These are phyloP conservation scores for Etheostoma cragini DNA, from an alignment of 2,113 vertebrate genomes.

Conservation along the genomic window DNA sequence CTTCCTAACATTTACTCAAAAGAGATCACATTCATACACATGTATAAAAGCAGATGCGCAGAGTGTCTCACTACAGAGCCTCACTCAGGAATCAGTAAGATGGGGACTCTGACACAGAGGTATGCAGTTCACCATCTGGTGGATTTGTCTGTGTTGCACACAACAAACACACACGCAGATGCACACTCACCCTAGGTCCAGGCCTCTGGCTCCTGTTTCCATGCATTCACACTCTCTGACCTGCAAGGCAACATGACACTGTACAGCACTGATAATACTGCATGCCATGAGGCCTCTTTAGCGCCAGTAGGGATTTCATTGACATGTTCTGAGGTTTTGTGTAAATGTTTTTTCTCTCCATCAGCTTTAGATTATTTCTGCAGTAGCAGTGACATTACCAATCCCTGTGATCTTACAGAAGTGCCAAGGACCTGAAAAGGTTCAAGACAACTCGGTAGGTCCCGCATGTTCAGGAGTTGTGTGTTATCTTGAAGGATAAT, in stretches of 20 bases:
- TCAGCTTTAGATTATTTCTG: no score
- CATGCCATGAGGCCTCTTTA: not conserved
- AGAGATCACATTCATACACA: not conserved
- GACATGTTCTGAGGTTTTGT: not conserved
- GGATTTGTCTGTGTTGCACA: slow-evolving; percentile 45
- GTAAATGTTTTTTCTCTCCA: not conserved
- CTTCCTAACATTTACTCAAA: not conserved
- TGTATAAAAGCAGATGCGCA: not conserved
- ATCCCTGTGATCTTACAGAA: not conserved
- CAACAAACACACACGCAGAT: not conserved
- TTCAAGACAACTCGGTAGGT: not conserved
- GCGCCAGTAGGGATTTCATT: not conserved
- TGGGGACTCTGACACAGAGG: slow-evolving; percentile 51
- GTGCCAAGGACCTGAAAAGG: not conserved
- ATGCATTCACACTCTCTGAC: slow-evolving; percentile 9
- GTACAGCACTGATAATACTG: slow-evolving; percentile 9
- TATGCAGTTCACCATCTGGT: slow-evolving; percentile 68
- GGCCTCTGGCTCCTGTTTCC: slow-evolving; percentile 51
- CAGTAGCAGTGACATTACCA: not conserved
- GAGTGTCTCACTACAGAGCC: slow-evolving; percentile 7
- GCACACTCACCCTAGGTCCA: slow-evolving; percentile 22
- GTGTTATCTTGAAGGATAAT: slow-evolving; percentile 14
- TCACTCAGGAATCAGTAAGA: slow-evolving; percentile 53
- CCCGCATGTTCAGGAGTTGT: not conserved
- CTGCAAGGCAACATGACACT: slow-evolving; percentile 9